Base-by-base conservation (phyloP, 2,888 invertebrate genomes). In the Nomada ferruginata region DNA sequence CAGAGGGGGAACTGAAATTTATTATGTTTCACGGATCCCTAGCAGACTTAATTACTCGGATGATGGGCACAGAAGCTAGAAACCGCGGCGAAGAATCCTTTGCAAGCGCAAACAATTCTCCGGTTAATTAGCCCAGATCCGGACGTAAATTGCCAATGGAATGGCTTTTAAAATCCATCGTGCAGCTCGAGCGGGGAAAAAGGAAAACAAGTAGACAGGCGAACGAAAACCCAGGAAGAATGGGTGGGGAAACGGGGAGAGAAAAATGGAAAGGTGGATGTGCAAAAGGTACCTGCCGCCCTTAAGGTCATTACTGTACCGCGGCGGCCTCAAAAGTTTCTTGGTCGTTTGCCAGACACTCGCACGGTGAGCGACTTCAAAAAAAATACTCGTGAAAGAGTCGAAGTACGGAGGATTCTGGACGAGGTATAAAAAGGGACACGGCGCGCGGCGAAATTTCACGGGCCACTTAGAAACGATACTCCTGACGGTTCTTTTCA, bases 31-130 rank as follows among this genome's bases (percentile, higher is more conserved):
- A 82, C 59, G 66, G 57, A 68, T 52, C 71, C 78, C 73, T 57
- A 52, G 77, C 64, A 60, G 61, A 57, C 79, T 76, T 83, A 83
- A 85, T 85, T 79, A 85, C 71, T 74, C 74, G 76, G 72, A 81
- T 71, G 83, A 85, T 83, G 72, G 74, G 61, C 73, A 80, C 57
- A 5, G 71, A 71, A 73, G 73, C 61, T 75, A 73, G 66, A 71
- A 84, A 79, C 79, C 76, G 53, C 65, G 36, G 74, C 59, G 61
- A 15, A 15, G 70, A 77, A 60, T 76, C 73, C 59, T 76, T 71
- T 60, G 74, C 73, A 47, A 66, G 52, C 72, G 75, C 75, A 64
- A 81, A 81, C 69, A 70, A 82, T 77, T 75, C 78, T 36, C 52
- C 68, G 59, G 75, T 57, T 82, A 83, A 83, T 83, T 83, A 83